Conservation (phyloP, 2,888 invertebrate genomes). For the Lottia gigantea region DNA sequence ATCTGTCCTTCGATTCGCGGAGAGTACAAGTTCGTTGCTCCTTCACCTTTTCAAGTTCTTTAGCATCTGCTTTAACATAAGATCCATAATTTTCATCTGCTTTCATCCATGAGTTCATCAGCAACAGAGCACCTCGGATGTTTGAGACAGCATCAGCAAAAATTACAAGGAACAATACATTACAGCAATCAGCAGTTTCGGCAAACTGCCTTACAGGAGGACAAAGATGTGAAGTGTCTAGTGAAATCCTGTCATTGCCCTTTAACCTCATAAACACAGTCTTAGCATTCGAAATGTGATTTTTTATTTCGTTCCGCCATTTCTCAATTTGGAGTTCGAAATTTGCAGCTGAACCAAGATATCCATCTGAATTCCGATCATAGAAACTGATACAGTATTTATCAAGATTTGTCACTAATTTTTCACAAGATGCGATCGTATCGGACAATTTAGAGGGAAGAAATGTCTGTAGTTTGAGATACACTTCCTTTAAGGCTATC, state of each 20-base stretch:
- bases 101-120: slow-evolving; percentile 55
- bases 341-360: slow-evolving; percentile 55
- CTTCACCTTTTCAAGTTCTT: slow-evolving; percentile 45
- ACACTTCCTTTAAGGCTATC: slow-evolving; percentile 47
- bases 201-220: slow-evolving; percentile 46
- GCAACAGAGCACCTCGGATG: slow-evolving; percentile 47
- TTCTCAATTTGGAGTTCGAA: slow-evolving; percentile 52
- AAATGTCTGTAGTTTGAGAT: slow-evolving; percentile 46
- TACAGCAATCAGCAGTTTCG: slow-evolving; percentile 45
- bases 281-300: slow-evolving; percentile 41
- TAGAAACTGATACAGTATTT: slow-evolving; percentile 63
- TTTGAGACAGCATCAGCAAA: slow-evolving; percentile 59
- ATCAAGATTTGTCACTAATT: slow-evolving; percentile 40
- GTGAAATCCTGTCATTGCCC: slow-evolving; percentile 34
- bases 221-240: slow-evolving; percentile 38
- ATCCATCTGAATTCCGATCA: slow-evolving; percentile 44
- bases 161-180: slow-evolving; percentile 53
- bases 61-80: slow-evolving; percentile 54
- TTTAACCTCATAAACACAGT: slow-evolving; percentile 43
- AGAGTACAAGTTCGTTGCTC: slow-evolving; percentile 46
- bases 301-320: slow-evolving; percentile 40
- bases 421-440: slow-evolving; percentile 40
- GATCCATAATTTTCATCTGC: slow-evolving; percentile 56
- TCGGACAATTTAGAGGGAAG: slow-evolving; percentile 50
- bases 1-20: slow-evolving; percentile 47